A percentile compares a stretch with the other conserved stretches of the same genome.
phyloP scores from a whole-genome alignment of 2,797 vertebrate genomes.

The Sardinella longiceps region DNA sequence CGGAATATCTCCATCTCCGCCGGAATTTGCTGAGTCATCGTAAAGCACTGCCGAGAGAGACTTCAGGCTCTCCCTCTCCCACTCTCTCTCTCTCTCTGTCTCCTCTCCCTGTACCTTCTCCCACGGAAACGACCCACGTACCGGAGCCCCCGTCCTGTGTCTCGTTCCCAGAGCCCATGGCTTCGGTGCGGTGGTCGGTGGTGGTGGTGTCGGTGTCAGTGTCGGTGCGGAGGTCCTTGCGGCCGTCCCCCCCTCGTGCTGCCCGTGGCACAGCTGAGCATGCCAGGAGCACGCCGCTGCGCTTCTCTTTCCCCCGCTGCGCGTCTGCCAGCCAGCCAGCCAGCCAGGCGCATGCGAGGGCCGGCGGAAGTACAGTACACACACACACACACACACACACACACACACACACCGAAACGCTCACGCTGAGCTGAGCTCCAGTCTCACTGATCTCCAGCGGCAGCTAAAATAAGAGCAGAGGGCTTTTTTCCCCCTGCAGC shows the following conservation, averaged over 20 bases:
- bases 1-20: background rate
- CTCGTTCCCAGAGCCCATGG: conserved; percentile 51
- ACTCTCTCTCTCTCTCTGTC: background rate
- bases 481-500: conserved; percentile 63
- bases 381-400: conserved; percentile 41
- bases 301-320: background rate
- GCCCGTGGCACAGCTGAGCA: conserved; percentile 3
- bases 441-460: conserved; percentile 37
- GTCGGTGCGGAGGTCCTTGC: background rate
- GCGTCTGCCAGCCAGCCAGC: background rate
- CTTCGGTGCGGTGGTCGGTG: conserved; percentile 43
- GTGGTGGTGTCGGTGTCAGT: conserved; percentile 53
- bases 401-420: background rate
- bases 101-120: background rate
- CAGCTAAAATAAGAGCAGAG: conserved; percentile 74
- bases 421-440: conserved; percentile 30
- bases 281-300: background rate
- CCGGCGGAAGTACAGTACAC: conserved; percentile 13
- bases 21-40: background rate
- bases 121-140: background rate
- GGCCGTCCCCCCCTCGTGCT: background rate
- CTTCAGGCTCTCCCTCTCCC: background rate
- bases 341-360: background rate
- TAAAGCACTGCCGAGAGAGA: background rate
- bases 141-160: conserved; percentile 44